Evolutionary conservation across 2,888 invertebrate species (phyloP), one percentile per base, ranked within the genome.

Genomic region (Melanchra persicariae): DNA sequence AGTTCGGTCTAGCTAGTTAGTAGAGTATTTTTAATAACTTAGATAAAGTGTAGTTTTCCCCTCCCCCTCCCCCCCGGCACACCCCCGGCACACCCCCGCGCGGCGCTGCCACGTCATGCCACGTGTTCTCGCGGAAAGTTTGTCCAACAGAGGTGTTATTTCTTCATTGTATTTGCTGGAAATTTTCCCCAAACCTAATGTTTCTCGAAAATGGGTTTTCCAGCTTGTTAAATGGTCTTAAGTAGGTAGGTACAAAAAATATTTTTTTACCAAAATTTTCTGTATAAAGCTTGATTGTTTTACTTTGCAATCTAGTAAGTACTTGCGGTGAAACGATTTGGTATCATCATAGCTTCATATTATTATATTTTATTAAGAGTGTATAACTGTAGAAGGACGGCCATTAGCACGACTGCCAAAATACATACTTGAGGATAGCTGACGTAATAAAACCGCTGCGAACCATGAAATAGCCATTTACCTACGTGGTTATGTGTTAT

Each of bases 91-190:
- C n/a, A n/a, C 7, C 22, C 7, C 12, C 17, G 19, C 7, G 37
- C 8, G 52, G 37, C 8, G 52, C 30, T 26, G 49, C 37, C 77
- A 40, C 77, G 70, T 59, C 40, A 1, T 15, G 2, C 34, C 76
- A 43, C 78, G 65, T 66, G 76, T 24, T 62, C 26, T 12, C 43
- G 37, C 43, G 40, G 64, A 62, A 65, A 65, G 17, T 67, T 73
- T 24, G 22, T 17, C 30, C 34, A 24, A 19, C 17, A 15, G 8
- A 60, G 43, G 26, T 54, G 17, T 30, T 74, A 60, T 55, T 60
- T 26, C n/a, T 59, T 55, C 59, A 22, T 73, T 74, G 45, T 24
- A 67, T 68, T 74, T 43, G 19, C 34, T 40, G 26, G 45, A 37
- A 49, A 61, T 34, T 66, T 58, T 58, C 22, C 40, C 19, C 10